Evolutionary conservation across 2,113 vertebrate species (phyloP).

Genomic region (Gopherus evgoodei): DNA sequence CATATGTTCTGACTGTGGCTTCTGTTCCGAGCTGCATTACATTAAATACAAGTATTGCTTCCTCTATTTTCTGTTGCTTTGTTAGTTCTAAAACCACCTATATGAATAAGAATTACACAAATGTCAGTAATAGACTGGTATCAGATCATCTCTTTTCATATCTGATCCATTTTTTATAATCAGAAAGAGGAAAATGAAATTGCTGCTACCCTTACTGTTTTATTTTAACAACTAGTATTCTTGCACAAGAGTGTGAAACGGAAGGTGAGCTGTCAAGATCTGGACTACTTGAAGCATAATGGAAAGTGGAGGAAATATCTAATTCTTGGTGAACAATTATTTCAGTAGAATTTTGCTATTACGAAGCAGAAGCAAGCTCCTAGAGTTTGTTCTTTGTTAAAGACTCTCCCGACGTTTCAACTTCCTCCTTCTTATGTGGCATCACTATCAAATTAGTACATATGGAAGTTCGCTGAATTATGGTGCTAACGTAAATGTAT

Average conservation of each 20-base stretch:
- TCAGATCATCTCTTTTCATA: neutral
- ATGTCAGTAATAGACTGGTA: neutral
- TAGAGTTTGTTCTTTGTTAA: neutral
- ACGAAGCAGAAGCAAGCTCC: neutral
- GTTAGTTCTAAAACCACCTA: slow-evolving; percentile 93
- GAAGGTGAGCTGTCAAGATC: neutral
- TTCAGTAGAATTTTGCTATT: neutral
- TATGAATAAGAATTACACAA: slow-evolving; percentile 15
- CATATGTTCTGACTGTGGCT: slow-evolving; percentile 85
- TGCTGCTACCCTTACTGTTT: neutral
- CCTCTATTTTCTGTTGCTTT: slow-evolving; percentile 85
- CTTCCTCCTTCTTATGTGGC: neutral
- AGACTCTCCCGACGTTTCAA: neutral
- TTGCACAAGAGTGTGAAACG: neutral
- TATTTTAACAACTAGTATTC: neutral
- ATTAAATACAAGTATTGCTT: slow-evolving; percentile 85
- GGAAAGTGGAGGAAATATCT: neutral
- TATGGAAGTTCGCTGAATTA: neutral
- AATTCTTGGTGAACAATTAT: neutral
- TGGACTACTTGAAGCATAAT: neutral
- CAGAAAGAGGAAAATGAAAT: neutral
- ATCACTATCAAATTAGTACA: neutral
- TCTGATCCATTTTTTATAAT: neutral
- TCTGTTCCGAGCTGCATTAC: slow-evolving; percentile 91
- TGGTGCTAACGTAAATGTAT: rapidly evolving